Evolutionary conservation across 2,888 invertebrate species (phyloP).

Genomic region (Orchesella flavescens): DNA sequence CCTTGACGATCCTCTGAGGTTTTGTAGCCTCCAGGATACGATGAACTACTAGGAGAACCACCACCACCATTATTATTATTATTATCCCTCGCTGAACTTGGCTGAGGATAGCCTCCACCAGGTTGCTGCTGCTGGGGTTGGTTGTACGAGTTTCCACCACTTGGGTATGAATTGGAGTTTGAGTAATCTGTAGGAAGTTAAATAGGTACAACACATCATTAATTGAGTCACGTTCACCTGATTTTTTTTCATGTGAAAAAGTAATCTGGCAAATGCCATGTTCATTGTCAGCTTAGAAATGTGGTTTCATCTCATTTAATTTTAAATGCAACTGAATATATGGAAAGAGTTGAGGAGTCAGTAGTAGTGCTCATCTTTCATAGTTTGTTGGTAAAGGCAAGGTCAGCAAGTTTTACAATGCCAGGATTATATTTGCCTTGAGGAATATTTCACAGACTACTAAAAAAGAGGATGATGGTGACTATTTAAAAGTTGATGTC

Average conservation of each 20-base stretch:
- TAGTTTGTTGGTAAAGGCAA: no score
- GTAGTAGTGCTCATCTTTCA: no score
- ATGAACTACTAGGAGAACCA: not conserved
- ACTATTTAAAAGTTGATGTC: not conserved
- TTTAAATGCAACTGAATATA: no score
- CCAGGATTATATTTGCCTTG: no score
- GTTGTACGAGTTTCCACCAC: slow-evolving; percentile 7
- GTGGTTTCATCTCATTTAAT: not conserved
- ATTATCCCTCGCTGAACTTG: not conserved
- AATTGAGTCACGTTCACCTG: slow-evolving; percentile 16
- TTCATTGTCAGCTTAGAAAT: not conserved
- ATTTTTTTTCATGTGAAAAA: not conserved
- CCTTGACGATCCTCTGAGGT: not conserved
- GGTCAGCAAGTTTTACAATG: no score
- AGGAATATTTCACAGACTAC: not conserved
- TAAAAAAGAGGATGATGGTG: not conserved
- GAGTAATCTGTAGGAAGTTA: slow-evolving; percentile 22
- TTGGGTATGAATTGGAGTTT: slow-evolving; percentile 19
- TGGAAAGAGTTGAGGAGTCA: not conserved
- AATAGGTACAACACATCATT: slow-evolving; percentile 6
- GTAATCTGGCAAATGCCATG: not conserved
- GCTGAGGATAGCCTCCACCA: slow-evolving; percentile 14
- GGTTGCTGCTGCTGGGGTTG: slow-evolving; percentile 1
- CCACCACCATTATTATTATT: not conserved
- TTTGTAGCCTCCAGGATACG: slow-evolving; percentile 1